A percentile compares a stretch with the other conserved stretches of the same genome.
Evolutionary conservation across 30 jellyfish, hydroid and myxozoan genomes (phyloP).

Genomic region (Hydractinia echinata): DNA sequence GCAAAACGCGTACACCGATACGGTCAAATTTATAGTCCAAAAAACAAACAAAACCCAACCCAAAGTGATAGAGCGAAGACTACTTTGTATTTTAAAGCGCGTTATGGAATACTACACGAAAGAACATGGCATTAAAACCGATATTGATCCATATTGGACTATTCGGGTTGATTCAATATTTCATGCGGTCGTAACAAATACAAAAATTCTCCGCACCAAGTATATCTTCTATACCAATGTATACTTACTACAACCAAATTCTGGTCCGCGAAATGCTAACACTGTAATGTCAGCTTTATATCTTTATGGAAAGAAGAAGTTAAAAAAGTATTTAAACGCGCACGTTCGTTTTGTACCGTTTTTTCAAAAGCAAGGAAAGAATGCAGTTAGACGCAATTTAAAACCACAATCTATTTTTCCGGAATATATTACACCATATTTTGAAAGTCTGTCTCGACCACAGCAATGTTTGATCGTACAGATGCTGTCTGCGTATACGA

Average conservation of each 20-base stretch:
- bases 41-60: not conserved
- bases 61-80: not conserved
- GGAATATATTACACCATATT: not conserved
- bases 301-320: not conserved
- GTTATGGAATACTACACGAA: not conserved
- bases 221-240: not conserved
- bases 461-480: not conserved
- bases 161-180: not conserved
- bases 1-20: slow-evolving; percentile 1
- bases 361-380: not conserved
- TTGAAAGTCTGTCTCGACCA: not conserved
- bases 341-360: not conserved
- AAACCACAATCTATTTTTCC: not conserved
- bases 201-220: not conserved
- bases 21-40: not conserved
- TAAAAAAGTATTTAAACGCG: not conserved
- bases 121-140: not conserved
- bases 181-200: not conserved
- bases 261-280: not conserved
- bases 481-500: not conserved
- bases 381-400: not conserved
- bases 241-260: not conserved
- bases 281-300: slow-evolving; percentile 1
- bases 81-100: not conserved
- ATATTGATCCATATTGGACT: not conserved